Evolutionary conservation across 2,113 vertebrate genomes (phyloP).

Genomic region (Carassius carassius): DNA sequence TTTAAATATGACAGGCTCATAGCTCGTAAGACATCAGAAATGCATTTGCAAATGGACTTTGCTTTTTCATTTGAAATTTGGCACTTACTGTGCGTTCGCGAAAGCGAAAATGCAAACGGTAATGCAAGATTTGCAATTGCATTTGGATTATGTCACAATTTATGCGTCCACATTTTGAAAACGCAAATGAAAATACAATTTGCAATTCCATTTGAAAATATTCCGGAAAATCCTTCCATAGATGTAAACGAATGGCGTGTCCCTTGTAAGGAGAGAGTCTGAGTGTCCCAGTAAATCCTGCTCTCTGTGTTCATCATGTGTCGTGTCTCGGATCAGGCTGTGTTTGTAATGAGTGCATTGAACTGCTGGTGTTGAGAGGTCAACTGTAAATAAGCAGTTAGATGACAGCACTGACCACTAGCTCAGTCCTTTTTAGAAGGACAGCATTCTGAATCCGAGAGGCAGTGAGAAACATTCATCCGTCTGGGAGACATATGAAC

Average conservation of each 20-base stretch:
- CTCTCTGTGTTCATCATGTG: slow-evolving; percentile 28
- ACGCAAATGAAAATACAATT: too few species aligned
- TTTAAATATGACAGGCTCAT: too few species aligned
- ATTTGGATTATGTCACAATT: too few species aligned
- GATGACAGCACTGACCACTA: slow-evolving; percentile 44
- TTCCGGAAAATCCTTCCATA: too few species aligned
- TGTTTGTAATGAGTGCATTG: slow-evolving; percentile 42
- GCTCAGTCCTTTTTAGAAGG: slow-evolving; percentile 28
- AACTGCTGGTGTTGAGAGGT: slow-evolving; percentile 35
- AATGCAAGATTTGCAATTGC: too few species aligned
- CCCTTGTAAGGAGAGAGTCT: background rate
- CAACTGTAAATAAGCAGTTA: slow-evolving; percentile 45
- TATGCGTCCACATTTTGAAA: too few species aligned
- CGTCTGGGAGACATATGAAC: slow-evolving; percentile 13
- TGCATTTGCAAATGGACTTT: too few species aligned
- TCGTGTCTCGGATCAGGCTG: slow-evolving; percentile 14
- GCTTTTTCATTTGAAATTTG: too few species aligned
- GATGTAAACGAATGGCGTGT: background rate
- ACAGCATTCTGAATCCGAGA: background rate
- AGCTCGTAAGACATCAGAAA: too few species aligned
- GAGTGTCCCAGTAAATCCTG: slow-evolving; percentile 24
- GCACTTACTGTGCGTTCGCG: too few species aligned
- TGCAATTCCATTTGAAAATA: too few species aligned
- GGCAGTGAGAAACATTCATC: slow-evolving; percentile 5
- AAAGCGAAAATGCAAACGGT: too few species aligned